These are phyloP conservation scores for Ischnura elegans DNA, from an alignment of 2,888 invertebrate species.

Conservation along the genomic window DNA sequence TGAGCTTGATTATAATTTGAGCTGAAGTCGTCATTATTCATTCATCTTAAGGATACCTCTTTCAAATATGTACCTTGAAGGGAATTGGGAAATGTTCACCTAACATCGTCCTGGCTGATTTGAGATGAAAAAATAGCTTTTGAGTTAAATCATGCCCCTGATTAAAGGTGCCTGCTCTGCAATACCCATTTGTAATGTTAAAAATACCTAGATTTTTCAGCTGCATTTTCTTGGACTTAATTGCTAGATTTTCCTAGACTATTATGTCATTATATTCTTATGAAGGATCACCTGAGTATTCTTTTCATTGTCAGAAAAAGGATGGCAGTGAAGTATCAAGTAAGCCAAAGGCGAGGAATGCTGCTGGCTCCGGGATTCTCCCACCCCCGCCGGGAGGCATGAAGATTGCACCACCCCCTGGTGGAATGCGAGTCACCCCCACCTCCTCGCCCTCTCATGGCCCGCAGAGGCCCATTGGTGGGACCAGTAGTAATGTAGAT, in stretches of 20 bases:
- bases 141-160: too few species aligned
- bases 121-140: too few species aligned
- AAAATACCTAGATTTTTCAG: too few species aligned
- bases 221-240: background rate
- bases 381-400: constrained; percentile 92
- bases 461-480: constrained; percentile 68
- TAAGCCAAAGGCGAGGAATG: constrained; percentile 83
- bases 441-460: constrained; percentile 73
- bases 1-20: too few species aligned
- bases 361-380: constrained; percentile 81
- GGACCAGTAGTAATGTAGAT: constrained; percentile 69
- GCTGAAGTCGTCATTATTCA: too few species aligned
- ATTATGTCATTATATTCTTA: constrained; percentile 68
- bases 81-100: too few species aligned
- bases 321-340: constrained; percentile 88
- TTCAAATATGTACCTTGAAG: too few species aligned
- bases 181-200: too few species aligned
- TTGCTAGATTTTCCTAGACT: constrained; percentile 1
- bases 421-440: constrained; percentile 85
- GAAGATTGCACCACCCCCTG: constrained; percentile 84
- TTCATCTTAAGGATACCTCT: too few species aligned
- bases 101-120: too few species aligned
- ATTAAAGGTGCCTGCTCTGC: too few species aligned
- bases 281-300: background rate
- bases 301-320: constrained; percentile 85